Percentiles rank a stretch among this genome's conserved stretches.
Conservation (phyloP, 2,113 vertebrate species). For the Brachionichthys hirsutus region DNA sequence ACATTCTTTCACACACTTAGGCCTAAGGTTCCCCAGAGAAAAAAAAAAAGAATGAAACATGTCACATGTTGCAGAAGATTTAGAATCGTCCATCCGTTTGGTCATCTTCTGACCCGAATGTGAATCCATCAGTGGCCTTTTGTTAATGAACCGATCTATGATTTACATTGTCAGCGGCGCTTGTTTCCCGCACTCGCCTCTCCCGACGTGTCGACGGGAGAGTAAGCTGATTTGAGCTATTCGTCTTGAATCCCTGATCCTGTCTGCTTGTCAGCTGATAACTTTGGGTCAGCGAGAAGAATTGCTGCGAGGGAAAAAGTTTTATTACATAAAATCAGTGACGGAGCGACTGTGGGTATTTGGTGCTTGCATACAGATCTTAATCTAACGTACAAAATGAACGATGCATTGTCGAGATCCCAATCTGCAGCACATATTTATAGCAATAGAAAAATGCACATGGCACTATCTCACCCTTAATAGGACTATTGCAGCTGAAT, state of each 20-base stretch:
- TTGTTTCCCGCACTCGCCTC: conserved; percentile 49
- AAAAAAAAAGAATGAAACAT: conserved; percentile 44
- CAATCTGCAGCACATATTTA: conserved; percentile 18
- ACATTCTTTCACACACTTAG: conserved; percentile 15
- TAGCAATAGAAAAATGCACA: conserved; percentile 3
- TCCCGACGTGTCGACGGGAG: conserved; percentile 60
- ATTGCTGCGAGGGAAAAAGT: conserved; percentile 12
- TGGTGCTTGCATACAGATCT: conserved; percentile 17
- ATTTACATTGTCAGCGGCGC: conserved; percentile 61
- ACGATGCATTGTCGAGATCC: conserved; percentile 20
- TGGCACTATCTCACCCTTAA: not conserved
- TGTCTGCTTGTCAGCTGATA: conserved; percentile 54
- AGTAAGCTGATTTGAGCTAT: conserved; percentile 61
- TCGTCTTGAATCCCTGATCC: conserved; percentile 59
- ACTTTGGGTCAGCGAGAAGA: conserved; percentile 44
- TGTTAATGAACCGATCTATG: conserved; percentile 72
- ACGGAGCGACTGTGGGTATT: conserved; percentile 7
- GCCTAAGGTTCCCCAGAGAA: conserved; percentile 50
- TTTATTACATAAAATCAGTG: conserved; percentile 47
- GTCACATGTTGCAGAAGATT: conserved; percentile 54
- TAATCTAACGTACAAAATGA: conserved; percentile 22
- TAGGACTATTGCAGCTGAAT: not conserved
- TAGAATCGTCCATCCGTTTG: conserved; percentile 47
- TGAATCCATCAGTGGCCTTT: conserved; percentile 71
- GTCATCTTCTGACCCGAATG: conserved; percentile 62